Evolutionary conservation across 2,888 invertebrate species (phyloP), one percentile per base, ranked within the genome.

Genomic region (Xylota sylvarum): DNA sequence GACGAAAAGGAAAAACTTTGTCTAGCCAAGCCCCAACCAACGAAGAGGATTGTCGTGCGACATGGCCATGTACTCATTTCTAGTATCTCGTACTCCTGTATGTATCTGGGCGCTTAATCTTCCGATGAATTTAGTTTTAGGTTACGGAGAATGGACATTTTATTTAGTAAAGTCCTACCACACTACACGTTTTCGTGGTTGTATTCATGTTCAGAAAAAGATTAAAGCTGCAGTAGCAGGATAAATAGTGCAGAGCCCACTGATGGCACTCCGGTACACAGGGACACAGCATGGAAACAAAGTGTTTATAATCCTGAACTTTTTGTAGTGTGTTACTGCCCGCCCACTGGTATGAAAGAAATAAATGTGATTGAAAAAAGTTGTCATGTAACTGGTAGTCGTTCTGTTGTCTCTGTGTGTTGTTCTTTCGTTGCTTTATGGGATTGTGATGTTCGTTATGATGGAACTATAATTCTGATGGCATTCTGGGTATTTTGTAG

Each of bases 1-100:
- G 80, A n/a, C 74, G 70, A 56, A 67, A 65, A 79, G 56, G 79
- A 64, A 67, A 81, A 86, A 86, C 82, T 86, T 82, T 19, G 85
- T 81, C 82, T 77, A 72, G 85, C 55, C 82, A 60, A 32, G 40
- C 27, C n/a, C 43, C 9, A 19, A 9, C 17, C 17, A n/a, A 40
- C 58, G 43, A 72, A 32, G 43, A 65, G 78, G 62, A 84, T 58
- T 79, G 55, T 80, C 69, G 35, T 69, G 67, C 40, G 30, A 65
- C 64, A 19, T 73, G 84, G 62, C 73, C 83, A 6, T 79, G 77
- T 55, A 82, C 64, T 77, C 76, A 32, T 64, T 69, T 69, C 46
- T 67, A 65, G 37, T 70, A 79, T 80, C 67, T 69, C 64, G 48
- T 58, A 37, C 67, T 69, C 64, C 40, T 58, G 27, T 43, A 80